Evolutionary conservation across 1,140 invertebrate genomes (phyloP).

Genomic region (Grapholita molesta): DNA sequence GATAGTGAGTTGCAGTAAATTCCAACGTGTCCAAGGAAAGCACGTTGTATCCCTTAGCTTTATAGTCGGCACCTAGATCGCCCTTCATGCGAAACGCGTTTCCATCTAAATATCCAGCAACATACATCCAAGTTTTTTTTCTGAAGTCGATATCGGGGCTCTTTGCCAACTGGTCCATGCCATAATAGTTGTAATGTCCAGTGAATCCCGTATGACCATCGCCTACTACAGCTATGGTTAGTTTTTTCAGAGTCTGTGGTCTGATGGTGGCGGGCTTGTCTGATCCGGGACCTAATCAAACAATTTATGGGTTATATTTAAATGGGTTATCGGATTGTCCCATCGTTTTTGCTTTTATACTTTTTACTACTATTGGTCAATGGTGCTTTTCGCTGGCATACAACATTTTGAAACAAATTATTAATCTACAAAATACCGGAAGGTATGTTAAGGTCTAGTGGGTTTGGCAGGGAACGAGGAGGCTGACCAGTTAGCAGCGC

Average conservation of each 20-base stretch:
- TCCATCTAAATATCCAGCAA: constrained; percentile 50
- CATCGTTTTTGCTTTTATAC: not conserved
- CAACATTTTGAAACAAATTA: too few relatives aligned
- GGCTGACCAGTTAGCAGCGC: too few relatives aligned
- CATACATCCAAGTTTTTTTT: constrained; percentile 46
- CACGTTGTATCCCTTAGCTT: constrained; percentile 45
- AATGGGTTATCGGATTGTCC: not conserved
- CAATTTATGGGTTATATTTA: not conserved
- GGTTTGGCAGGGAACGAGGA: too few relatives aligned
- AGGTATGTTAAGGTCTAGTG: too few relatives aligned
- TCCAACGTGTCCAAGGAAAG: constrained; percentile 44
- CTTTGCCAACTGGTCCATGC: constrained; percentile 45
- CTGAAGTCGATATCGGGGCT: constrained; percentile 47
- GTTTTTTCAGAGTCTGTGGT: constrained; percentile 39
- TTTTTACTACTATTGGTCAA: too few relatives aligned
- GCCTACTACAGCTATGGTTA: constrained; percentile 33
- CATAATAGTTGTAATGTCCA: constrained; percentile 45
- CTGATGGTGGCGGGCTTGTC: constrained; percentile 44
- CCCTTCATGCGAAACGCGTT: constrained; percentile 35
- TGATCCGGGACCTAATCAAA: constrained; percentile 56
- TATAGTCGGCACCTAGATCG: constrained; percentile 31
- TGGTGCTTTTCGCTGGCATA: too few relatives aligned
- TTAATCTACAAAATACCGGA: too few relatives aligned
- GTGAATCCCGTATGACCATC: constrained; percentile 14
- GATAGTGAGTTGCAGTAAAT: constrained; percentile 52